phyloP scores from a whole-genome alignment of 2,797 vertebrate species.

The Coracias cyanogaster region DNA sequence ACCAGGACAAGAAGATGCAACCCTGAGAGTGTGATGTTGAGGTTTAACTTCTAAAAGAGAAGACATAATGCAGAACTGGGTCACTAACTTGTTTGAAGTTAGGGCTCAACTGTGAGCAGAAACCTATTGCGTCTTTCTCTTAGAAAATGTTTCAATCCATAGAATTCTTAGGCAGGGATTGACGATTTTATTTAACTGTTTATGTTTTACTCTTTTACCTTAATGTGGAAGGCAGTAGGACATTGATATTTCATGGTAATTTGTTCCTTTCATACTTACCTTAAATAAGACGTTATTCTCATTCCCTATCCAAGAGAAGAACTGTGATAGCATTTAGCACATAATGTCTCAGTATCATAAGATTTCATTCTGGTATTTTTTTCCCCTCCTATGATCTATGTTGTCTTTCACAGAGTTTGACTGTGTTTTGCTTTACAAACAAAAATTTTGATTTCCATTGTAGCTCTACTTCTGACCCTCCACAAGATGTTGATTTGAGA shows the following conservation, averaged over 20 bases:
- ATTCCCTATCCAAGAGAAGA: not conserved
- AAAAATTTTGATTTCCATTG: not conserved
- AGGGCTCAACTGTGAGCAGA: not conserved
- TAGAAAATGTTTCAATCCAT: not conserved
- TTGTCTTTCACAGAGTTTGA: not conserved
- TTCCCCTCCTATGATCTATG: not conserved
- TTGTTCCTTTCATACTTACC: not conserved
- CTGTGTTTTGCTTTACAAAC: not conserved
- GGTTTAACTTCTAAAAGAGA: not conserved
- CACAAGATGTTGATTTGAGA: not conserved
- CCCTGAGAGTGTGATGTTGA: rapidly evolving
- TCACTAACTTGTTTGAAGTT: not conserved
- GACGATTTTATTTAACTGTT: not conserved
- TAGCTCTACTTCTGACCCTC: not conserved
- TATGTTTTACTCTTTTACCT: not conserved
- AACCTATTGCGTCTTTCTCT: not conserved
- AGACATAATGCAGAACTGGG: not conserved
- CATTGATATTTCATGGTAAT: not conserved
- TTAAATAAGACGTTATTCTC: not conserved
- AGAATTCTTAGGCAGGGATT: not conserved
- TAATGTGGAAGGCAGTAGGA: not conserved
- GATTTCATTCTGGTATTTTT: not conserved
- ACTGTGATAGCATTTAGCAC: not conserved
- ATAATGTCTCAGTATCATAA: not conserved
- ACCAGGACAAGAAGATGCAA: not conserved